Evolutionary conservation across 1,140 invertebrate genomes (phyloP).

Genomic region (Cherax destructor): DNA sequence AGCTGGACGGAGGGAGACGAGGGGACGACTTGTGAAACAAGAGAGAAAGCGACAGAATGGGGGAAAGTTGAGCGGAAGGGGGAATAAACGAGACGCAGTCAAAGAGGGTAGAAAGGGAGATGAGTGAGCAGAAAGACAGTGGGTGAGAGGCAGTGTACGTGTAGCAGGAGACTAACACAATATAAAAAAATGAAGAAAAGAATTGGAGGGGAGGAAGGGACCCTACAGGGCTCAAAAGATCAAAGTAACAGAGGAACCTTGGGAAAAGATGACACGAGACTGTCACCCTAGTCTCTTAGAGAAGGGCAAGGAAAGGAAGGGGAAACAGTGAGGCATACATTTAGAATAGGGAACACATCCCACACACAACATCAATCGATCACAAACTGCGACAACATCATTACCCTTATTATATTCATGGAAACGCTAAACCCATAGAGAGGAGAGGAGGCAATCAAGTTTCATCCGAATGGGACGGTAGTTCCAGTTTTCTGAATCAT

Average conservation of each 20-base stretch:
- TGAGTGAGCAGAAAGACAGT: neutral
- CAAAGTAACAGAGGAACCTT: neutral
- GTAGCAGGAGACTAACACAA: neutral
- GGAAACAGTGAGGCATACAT: no score
- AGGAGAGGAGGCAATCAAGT: no score
- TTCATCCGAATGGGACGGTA: no score
- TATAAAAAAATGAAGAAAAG: neutral
- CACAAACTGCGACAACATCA: no score
- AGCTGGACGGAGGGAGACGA: neutral
- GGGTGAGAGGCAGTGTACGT: neutral
- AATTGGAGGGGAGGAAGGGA: neutral
- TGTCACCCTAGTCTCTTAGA: neutral
- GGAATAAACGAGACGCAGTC: neutral
- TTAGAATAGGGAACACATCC: no score
- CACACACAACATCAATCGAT: no score
- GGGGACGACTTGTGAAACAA: neutral
- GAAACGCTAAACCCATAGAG: no score
- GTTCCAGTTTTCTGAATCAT: no score
- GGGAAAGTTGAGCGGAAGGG: neutral
- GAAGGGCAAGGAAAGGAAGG: neutral
- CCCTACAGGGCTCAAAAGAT: neutral
- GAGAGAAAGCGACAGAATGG: neutral
- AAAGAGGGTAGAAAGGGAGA: neutral
- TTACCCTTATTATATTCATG: no score
- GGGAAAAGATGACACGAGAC: neutral